Base-by-base conservation (phyloP, 1,140 invertebrate species). In the Periplaneta americana region DNA sequence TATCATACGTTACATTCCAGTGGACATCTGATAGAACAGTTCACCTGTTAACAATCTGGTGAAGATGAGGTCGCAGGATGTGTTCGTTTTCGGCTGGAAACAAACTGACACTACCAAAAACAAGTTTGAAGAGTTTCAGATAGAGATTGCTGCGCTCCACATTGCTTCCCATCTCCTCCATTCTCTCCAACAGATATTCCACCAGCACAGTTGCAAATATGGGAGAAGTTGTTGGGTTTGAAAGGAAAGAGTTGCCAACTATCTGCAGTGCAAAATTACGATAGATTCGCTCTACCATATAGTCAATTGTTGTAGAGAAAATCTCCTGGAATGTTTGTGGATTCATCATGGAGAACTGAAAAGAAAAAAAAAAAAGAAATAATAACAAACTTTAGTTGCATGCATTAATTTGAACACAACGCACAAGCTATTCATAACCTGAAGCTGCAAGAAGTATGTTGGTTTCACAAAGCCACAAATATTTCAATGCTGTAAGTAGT, bases 81-180 rank as follows among this genome's bases (percentile, higher is more conserved):
- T 98, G 97, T 87, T 99, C 98, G 89, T 99, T 99, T 87, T 99
- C 97, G 34, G 95, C 93, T 0, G 98, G 96, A 90, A 98, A 98
- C 10, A 98, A 89, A 28, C 97, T 98, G 0, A 99, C 98, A 37
- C 96, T 98, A 31, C 97, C 97, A 89, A 99, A 99, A 0, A 99
- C 98, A 17, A 99, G 88, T 88, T 99, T 99, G 86, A 99, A 99
- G 1, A 99, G 88, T 86, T 97, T 93, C 57, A 99, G 89, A 86
- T 99, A 99, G 10, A 99, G 89, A 87, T 98, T 98, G n/a, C 96
- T 98, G 18, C 96, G 89, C 80, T 99, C 98, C 22, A 96, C 90
- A 88, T 97, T 98, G 31, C 96, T 96, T 32, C 98, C 98, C 98
- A 99, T 99, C 87, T 99, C 98, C 84, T 98, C 96, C 95, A 99